Percentiles rank a stretch among this genome's conserved stretches.
phyloP scores from a whole-genome alignment of 2,888 invertebrate genomes.

The Aphrophora alni region DNA sequence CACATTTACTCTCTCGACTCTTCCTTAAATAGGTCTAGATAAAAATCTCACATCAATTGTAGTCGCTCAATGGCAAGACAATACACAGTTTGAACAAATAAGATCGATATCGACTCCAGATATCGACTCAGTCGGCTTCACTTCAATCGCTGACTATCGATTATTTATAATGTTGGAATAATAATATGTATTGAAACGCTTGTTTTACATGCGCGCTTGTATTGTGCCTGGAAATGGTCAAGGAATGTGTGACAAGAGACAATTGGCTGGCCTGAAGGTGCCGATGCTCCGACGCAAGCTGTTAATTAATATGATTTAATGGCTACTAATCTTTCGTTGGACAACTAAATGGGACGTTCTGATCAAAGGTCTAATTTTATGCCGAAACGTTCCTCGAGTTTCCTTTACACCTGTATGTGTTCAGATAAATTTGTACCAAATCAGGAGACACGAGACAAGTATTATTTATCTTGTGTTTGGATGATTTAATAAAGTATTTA shows the following conservation, averaged over 20 bases:
- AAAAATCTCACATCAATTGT: conserved; percentile 22
- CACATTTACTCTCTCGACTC: neutral
- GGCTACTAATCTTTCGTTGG: neutral
- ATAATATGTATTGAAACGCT: conserved; percentile 3
- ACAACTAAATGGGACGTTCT: neutral
- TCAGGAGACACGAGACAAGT: neutral
- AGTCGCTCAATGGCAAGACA: conserved; percentile 9
- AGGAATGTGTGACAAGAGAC: neutral
- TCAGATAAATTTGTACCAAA: neutral
- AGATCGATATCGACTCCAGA: conserved; percentile 27
- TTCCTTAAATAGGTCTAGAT: neutral
- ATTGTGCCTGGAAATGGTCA: neutral
- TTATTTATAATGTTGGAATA: conserved; percentile 26
- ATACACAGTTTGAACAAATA: conserved; percentile 29
- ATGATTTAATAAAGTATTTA: neutral
- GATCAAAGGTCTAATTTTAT: neutral
- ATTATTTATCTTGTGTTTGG: neutral
- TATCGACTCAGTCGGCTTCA: neutral
- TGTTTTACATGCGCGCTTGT: neutral
- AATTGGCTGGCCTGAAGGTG: neutral
- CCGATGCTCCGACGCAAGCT: neutral
- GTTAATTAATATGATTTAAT: neutral
- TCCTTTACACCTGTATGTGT: neutral
- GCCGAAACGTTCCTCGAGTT: neutral
- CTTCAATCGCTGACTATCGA: conserved; percentile 11